Conservation (phyloP, 1,140 invertebrate species). For the Hyphantria cunea region DNA sequence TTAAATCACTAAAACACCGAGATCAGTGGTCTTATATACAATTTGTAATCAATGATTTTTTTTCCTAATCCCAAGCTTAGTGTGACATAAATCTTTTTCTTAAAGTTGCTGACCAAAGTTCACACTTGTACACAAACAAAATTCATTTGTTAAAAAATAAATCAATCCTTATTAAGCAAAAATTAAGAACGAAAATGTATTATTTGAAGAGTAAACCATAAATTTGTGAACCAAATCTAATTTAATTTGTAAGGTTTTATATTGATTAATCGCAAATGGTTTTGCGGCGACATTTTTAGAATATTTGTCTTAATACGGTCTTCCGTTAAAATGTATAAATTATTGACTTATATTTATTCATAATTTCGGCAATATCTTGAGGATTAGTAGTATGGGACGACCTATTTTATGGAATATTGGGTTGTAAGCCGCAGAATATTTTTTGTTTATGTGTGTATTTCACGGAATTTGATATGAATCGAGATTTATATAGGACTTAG, state of each 20-base stretch:
- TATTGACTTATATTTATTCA: conserved; percentile 25
- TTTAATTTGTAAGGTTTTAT: conserved; percentile 62
- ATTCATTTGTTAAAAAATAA: conserved; percentile 1
- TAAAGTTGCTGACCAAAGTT: conserved; percentile 54
- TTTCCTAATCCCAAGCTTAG: conserved; percentile 34
- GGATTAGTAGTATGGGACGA: conserved; percentile 8
- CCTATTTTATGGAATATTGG: conserved; percentile 11
- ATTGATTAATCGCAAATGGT: conserved; percentile 58
- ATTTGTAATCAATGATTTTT: conserved; percentile 13
- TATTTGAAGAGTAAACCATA: conserved; percentile 32
- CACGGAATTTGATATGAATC: neutral
- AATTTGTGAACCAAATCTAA: conserved; percentile 59
- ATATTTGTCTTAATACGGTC: conserved; percentile 18
- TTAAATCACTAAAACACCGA: neutral
- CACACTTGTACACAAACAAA: conserved; percentile 46
- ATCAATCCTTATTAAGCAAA: neutral
- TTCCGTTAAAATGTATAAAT: conserved; percentile 10
- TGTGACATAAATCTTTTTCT: conserved; percentile 59
- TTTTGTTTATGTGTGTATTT: neutral
- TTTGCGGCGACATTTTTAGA: conserved; percentile 50
- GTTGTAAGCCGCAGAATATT: neutral
- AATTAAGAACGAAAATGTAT: conserved; percentile 17
- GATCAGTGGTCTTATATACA: too few relatives aligned
- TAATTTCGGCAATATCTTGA: conserved; percentile 8
- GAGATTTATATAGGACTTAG: neutral